Evolutionary conservation across 2,888 invertebrate species (phyloP).

Genomic region (Eurytoma adleriae): DNA sequence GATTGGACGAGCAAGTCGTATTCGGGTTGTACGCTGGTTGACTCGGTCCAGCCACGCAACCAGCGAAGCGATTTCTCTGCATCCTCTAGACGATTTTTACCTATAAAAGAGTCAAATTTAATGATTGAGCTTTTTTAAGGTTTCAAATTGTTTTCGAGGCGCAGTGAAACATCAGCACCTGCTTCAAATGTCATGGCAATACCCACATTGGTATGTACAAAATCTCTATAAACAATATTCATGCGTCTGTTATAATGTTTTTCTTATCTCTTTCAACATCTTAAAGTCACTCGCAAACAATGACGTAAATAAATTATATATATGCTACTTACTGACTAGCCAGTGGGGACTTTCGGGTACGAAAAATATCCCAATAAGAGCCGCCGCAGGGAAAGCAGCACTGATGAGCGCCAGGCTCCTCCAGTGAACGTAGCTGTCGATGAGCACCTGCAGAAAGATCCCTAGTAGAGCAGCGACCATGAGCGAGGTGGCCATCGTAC

Average conservation of each 20-base stretch:
- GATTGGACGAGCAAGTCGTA: neutral
- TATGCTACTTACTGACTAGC: neutral
- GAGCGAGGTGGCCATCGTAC: neutral
- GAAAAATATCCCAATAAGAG: neutral
- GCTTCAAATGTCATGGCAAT: too few relatives aligned
- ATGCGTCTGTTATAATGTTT: neutral
- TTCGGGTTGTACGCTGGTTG: neutral
- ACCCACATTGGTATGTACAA: too few relatives aligned
- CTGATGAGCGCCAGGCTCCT: neutral
- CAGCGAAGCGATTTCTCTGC: neutral
- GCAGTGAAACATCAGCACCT: too few relatives aligned
- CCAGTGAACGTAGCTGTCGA: neutral
- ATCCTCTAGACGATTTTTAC: neutral
- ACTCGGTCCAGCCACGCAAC: neutral
- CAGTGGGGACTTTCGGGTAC: conserved; percentile 1
- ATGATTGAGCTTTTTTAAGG: too few relatives aligned
- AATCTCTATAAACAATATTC: neutral
- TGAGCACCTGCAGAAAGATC: neutral
- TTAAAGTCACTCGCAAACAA: too few relatives aligned
- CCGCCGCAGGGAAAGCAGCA: neutral
- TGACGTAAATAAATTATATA: too few relatives aligned
- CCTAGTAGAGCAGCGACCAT: neutral
- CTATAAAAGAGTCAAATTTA: neutral
- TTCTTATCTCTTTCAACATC: too few relatives aligned
- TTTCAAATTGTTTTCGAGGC: too few relatives aligned